Evolutionary conservation across 2,888 invertebrate species (phyloP).

Genomic region (Vannuccia rotundouncinata): DNA sequence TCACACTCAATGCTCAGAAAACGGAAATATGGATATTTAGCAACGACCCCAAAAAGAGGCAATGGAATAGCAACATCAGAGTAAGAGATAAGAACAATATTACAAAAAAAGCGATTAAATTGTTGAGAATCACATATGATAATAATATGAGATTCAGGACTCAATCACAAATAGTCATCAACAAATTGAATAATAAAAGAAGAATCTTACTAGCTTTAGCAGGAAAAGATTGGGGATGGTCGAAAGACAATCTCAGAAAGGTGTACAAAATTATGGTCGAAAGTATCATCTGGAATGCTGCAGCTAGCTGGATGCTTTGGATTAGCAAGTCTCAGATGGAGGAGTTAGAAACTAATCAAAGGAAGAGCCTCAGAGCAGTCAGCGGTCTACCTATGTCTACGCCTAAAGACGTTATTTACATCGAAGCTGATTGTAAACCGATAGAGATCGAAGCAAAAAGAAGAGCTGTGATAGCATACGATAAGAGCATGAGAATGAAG

Average conservation of each 20-base stretch:
- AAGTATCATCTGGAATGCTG: background rate
- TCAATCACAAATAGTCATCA: background rate
- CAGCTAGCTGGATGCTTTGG: slow-evolving; percentile 3
- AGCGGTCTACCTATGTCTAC: background rate
- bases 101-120: background rate
- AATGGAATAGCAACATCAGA: background rate
- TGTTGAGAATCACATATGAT: background rate
- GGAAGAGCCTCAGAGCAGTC: background rate
- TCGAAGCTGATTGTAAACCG: background rate
- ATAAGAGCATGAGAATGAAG: background rate
- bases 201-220: background rate
- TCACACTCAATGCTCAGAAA: background rate
- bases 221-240: slow-evolving; percentile 7
- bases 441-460: background rate
- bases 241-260: background rate
- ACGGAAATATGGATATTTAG: background rate
- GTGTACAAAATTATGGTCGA: slow-evolving; percentile 6
- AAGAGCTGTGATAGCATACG: background rate
- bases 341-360: background rate
- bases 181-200: background rate
- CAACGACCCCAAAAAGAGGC: background rate
- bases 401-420: background rate
- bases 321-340: background rate
- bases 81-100: background rate
- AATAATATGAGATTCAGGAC: background rate